Base-by-base conservation (phyloP, 2,113 vertebrate genomes). In the Zosterops borbonicus region DNA sequence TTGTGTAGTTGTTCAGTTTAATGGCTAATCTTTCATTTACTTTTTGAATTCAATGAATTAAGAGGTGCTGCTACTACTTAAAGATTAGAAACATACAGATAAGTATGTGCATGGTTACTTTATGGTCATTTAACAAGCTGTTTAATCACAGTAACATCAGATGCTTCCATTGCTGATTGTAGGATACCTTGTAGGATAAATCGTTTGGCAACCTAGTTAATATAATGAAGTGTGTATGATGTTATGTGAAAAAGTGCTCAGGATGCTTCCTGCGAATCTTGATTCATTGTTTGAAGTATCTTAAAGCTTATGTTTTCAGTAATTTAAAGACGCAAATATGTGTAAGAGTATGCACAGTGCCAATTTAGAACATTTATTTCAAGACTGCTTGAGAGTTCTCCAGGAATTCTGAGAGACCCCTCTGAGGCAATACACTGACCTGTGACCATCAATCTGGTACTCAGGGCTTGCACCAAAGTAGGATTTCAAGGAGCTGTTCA, bases 401-500 rank as follows among this genome's bases (percentile, higher is more conserved):
- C 28, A 76, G 59, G 31, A 87, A 20, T 85, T 95, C 41, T 76
- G 24, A 75, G 35, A 33, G 53, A 35, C 11, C 16, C 4, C 41
- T 84, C 52, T 52, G 39, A 78, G 39, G 49, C 35, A 52, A 63
- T 16, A 60, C 58, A 22, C 79, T 46, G 49, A 76, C 58, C 25
- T 79, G 19, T 74, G 41, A 18, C 14, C 2, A 5, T 82, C 46
- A 60, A 1, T n/a, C 24, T 71, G 29, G 3, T 95, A 56, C 63
- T 82, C 7, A 0, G 24, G 44, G 9, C 31, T 68, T 75, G 42
- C 9, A 3, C n/a, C 60, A 27, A 69, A 76, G 78, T 46, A 53
- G 23, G 7, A 56, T 93, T 87, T 94, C n/a, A 88, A 79, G 75
- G 53, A 58, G 12, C 31, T 93, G 7, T 85, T 94, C 49, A 53